Evolutionary conservation across 2,797 vertebrate species (phyloP).

Genomic region (Microctenopoma lineatum): DNA sequence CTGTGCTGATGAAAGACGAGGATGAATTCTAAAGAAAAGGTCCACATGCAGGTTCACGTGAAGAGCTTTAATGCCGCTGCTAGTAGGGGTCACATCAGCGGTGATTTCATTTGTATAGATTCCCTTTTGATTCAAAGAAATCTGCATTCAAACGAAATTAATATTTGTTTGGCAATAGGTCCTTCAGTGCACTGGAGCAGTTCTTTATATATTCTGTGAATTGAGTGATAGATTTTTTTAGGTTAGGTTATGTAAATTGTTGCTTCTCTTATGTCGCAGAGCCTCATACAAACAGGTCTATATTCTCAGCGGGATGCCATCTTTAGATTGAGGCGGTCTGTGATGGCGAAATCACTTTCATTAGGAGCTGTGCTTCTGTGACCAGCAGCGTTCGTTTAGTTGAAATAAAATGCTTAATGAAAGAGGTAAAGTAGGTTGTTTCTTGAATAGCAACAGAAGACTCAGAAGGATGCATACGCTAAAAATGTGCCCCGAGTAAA

Average conservation of each 20-base stretch:
- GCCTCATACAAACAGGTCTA: constrained; percentile 23
- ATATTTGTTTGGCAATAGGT: constrained; percentile 29
- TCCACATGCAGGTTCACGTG: constrained; percentile 5
- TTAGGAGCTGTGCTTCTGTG: constrained; percentile 35
- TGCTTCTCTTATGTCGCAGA: constrained; percentile 24
- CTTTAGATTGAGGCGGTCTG: constrained; percentile 51
- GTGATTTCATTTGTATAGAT: constrained; percentile 36
- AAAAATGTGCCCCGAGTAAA: constrained; percentile 14
- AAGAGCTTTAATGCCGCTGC: constrained; percentile 5
- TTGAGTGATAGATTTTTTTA: constrained; percentile 14
- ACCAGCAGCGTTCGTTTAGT: constrained; percentile 54
- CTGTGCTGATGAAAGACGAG: not conserved
- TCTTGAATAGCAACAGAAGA: constrained; percentile 36
- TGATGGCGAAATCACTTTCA: constrained; percentile 49
- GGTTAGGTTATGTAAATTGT: constrained; percentile 28
- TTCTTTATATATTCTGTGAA: constrained; percentile 18
- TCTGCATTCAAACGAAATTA: constrained; percentile 31
- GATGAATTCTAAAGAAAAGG: not conserved
- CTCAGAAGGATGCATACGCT: constrained; percentile 24
- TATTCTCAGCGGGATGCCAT: constrained; percentile 36
- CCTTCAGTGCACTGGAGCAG: not conserved
- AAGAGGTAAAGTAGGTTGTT: constrained; percentile 48
- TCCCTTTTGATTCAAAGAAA: constrained; percentile 12
- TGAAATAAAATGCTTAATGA: constrained; percentile 51
- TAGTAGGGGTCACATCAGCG: constrained; percentile 9